These are phyloP conservation scores for Zosterops japonicus DNA, from an alignment of 2,113 vertebrate genomes.

Conservation along the genomic window DNA sequence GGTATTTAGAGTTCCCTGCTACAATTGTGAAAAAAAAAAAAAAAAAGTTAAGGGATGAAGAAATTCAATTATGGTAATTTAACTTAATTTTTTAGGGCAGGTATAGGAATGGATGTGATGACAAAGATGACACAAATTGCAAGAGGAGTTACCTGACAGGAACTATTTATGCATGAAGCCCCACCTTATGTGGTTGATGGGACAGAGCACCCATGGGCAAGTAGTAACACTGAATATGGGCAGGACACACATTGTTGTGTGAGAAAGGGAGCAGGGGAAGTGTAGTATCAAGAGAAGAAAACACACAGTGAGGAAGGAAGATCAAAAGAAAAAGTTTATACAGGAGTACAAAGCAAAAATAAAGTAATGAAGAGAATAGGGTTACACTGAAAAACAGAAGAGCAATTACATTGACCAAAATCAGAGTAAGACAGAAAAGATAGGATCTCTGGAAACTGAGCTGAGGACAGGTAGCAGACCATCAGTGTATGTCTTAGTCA, in stretches of 20 bases:
- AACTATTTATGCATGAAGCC: background rate
- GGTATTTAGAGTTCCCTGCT: background rate
- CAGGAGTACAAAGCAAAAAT: background rate
- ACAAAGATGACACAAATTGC: background rate
- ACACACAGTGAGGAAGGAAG: background rate
- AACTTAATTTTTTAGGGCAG: background rate
- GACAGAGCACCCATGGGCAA: rapidly evolving
- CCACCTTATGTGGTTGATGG: background rate
- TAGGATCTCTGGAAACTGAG: rapidly evolving
- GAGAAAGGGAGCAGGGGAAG: background rate
- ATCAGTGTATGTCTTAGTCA: background rate
- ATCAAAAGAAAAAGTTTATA: background rate
- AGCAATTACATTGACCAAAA: background rate
- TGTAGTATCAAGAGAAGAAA: background rate
- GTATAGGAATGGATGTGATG: background rate
- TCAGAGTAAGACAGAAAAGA: background rate
- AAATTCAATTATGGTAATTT: background rate
- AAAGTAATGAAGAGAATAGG: background rate
- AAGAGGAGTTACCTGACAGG: background rate
- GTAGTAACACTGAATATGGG: background rate
- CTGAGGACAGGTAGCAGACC: background rate
- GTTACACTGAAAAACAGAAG: background rate
- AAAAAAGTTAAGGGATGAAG: background rate
- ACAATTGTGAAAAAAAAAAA: background rate
- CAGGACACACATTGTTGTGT: rapidly evolving